Conservation (phyloP, 2,888 invertebrate species). For the Chromoteleia sp. region DNA sequence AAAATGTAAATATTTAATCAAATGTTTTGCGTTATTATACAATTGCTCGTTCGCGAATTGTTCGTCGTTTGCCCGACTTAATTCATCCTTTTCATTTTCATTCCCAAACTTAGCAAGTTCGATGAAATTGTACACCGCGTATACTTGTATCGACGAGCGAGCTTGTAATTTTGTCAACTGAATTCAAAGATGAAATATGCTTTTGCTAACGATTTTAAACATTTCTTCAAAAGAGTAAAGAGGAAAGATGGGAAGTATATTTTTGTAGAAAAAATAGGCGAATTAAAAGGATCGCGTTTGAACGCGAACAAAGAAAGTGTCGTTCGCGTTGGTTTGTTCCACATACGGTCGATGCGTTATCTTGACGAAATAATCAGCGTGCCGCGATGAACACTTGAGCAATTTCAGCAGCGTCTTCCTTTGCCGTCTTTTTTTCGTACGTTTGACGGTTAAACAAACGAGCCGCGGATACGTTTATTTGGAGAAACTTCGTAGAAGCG, state of each 20-base stretch:
- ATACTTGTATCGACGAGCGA: no score
- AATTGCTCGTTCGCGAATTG: background rate
- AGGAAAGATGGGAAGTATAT: no score
- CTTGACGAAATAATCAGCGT: constrained; percentile 24
- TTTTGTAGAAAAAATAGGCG: background rate
- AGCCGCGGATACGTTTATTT: constrained; percentile 13
- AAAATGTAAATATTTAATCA: constrained; percentile 17
- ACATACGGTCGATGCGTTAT: constrained; percentile 16
- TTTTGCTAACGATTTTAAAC: background rate
- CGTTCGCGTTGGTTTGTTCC: constrained; percentile 14
- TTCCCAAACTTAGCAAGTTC: no score
- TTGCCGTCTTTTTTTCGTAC: constrained; percentile 3
- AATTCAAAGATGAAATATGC: no score
- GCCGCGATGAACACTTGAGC: background rate
- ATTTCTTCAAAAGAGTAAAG: no score
- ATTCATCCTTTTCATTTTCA: no score
- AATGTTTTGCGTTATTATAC: constrained; percentile 4
- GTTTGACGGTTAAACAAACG: constrained; percentile 29
- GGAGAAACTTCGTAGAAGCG: constrained; percentile 20
- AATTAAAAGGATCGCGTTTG: background rate
- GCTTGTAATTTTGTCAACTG: no score
- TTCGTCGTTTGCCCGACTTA: background rate
- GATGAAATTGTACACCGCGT: no score
- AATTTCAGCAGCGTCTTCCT: background rate
- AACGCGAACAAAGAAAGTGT: background rate